A percentile compares a stretch with the other conserved stretches of the same genome.
These are phyloP conservation scores for Etheostoma spectabile DNA, from an alignment of 2,113 vertebrate species.

Conservation along the genomic window DNA sequence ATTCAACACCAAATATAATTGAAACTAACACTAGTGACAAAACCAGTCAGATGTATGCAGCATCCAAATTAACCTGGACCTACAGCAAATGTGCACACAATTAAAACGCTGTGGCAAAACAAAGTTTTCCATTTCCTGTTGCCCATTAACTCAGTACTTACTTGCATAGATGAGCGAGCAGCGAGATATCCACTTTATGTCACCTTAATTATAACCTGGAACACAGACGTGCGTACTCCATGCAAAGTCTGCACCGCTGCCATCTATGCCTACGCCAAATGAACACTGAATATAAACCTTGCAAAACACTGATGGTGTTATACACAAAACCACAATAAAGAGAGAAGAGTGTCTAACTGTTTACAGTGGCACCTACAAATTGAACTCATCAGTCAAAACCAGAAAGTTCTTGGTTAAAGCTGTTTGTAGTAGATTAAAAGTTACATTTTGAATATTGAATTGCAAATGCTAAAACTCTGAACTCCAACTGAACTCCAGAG, in stretches of 20 bases:
- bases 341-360: not conserved
- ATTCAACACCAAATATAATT: constrained; percentile 16
- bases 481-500: constrained; percentile 18
- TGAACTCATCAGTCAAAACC: not conserved
- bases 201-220: constrained; percentile 64
- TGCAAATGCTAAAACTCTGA: not conserved
- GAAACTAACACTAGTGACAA: constrained; percentile 49
- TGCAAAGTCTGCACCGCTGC: constrained; percentile 33
- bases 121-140: constrained; percentile 55
- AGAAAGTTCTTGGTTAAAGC: not conserved
- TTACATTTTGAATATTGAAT: not conserved
- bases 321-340: not conserved
- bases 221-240: constrained; percentile 13
- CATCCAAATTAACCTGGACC: constrained; percentile 42
- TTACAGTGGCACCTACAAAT: not conserved
- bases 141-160: constrained; percentile 46
- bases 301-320: constrained; percentile 21
- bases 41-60: constrained; percentile 36
- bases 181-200: constrained; percentile 48
- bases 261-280: constrained; percentile 31
- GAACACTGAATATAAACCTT: constrained; percentile 1
- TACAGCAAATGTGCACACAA: constrained; percentile 47
- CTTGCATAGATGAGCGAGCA: constrained; percentile 52
- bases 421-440: constrained; percentile 8
- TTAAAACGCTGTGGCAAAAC: constrained; percentile 27